Percentiles rank a stretch among this genome's conserved stretches.
Evolutionary conservation across 2,888 invertebrate genomes (phyloP).

Genomic region (Capitulum mitella): DNA sequence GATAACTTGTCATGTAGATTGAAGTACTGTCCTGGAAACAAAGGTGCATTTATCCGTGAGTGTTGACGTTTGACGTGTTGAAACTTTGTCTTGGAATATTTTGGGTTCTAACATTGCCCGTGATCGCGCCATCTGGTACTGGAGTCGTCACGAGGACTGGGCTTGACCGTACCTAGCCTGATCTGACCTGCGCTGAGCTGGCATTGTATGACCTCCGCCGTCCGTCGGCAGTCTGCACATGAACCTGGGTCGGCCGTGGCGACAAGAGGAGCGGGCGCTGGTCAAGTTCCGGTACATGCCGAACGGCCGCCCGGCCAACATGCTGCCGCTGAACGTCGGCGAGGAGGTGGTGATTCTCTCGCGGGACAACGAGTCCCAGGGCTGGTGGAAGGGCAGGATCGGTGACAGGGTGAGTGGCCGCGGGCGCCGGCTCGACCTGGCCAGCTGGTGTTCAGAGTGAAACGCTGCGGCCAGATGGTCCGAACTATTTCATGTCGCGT

Average conservation of each 20-base stretch:
- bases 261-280: constrained; percentile 30
- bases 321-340: constrained; percentile 32
- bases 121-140: too few relatives aligned
- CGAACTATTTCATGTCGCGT: background rate
- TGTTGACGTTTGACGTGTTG: background rate
- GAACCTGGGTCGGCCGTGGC: background rate
- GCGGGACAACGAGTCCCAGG: constrained; percentile 33
- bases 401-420: constrained; percentile 31
- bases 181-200: background rate
- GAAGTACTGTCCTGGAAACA: too few relatives aligned
- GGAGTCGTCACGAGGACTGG: background rate
- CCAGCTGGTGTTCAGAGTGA: background rate
- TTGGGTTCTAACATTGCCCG: too few relatives aligned
- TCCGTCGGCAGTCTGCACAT: background rate
- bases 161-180: background rate
- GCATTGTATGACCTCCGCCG: background rate
- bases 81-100: background rate
- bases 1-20: too few relatives aligned
- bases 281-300: constrained; percentile 31
- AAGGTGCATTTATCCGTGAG: too few relatives aligned
- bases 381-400: constrained; percentile 36
- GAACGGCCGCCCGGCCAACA: constrained; percentile 27
- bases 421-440: background rate
- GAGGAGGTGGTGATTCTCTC: constrained; percentile 34
- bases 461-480: background rate